Evolutionary conservation across 2,113 vertebrate species (phyloP), one percentile per base, ranked within the genome.

Genomic region (Salvator merianae): DNA sequence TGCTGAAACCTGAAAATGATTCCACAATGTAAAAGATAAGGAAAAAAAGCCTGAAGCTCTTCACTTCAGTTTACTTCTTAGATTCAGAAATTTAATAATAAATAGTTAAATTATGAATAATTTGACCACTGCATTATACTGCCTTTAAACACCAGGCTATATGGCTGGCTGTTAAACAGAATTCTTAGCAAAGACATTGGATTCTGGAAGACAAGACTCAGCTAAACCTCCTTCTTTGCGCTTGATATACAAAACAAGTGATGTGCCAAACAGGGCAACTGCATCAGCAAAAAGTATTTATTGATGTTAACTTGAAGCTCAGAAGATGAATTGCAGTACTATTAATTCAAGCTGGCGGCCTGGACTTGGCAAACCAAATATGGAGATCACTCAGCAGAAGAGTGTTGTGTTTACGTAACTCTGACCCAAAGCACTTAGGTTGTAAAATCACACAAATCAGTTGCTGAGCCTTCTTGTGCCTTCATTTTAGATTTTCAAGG

Each of bases 311-410:
- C 69, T 77, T 88, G 87, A 87, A 88, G 90, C 50, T 72, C 86
- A 73, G 36, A 75, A 91, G 85, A 88, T 88, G 71, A 93, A 92
- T 77, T 83, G 81, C 88, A 79, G 82, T 12, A 78, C 83, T 83
- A 77, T 79, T 86, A 84, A 93, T 89, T 90, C 71, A 76, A 76
- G 38, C n/a, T 86, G 90, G 85, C 88, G 88, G 81, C 81, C n/a
- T 66, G 87, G 85, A 53, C 63, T 87, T 88, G 80, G 81, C 71
- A 84, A 90, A 76, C 74, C n/a, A 40, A 76, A 79, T 77, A 92
- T 66, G 3, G 40, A 89, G 88, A 86, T 82, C 76, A 84, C 83
- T 89, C 84, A 77, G n/a, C 26, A 55, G 79, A 84, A 0, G 0
- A 71, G 86, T 74, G 84, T 47, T 84, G 77, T 62, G 70, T 88